Evolutionary conservation across 2,888 invertebrate genomes (phyloP).

Genomic region (Leptinotarsa tumamoca): DNA sequence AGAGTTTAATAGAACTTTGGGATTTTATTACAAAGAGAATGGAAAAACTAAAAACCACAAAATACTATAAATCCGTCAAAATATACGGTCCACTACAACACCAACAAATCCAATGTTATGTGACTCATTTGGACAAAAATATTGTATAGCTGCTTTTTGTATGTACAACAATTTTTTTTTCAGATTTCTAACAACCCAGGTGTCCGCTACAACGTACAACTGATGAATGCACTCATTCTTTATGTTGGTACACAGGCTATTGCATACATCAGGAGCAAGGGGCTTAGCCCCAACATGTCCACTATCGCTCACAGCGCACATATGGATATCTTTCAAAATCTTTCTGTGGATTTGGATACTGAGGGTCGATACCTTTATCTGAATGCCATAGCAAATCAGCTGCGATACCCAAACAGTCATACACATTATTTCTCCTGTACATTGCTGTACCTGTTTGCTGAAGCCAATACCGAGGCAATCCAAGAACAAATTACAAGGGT

Average conservation of each 20-base stretch:
- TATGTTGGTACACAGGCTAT: constrained; percentile 99
- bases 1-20: no score
- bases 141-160: no score
- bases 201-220: constrained; percentile 88
- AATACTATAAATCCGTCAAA: no score
- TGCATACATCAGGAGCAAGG: constrained; percentile 88
- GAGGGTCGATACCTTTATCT: constrained; percentile 98
- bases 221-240: constrained; percentile 97
- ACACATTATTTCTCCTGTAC: constrained; percentile 99
- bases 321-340: constrained; percentile 99
- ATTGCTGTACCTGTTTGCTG: constrained; percentile 95
- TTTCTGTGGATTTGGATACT: constrained; percentile 97
- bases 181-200: constrained; percentile 91
- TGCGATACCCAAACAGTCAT: constrained; percentile 99
- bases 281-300: constrained; percentile 93
- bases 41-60: no score
- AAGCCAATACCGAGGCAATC: constrained; percentile 96
- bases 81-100: no score
- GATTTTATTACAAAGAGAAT: no score
- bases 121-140: no score
- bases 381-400: constrained; percentile 98
- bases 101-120: no score
- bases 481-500: constrained; percentile 99
- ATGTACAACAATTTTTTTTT: constrained; percentile 64
- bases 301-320: constrained; percentile 99